Conservation (phyloP, 2,888 invertebrate species). For the Sylvicola fuscatus region DNA sequence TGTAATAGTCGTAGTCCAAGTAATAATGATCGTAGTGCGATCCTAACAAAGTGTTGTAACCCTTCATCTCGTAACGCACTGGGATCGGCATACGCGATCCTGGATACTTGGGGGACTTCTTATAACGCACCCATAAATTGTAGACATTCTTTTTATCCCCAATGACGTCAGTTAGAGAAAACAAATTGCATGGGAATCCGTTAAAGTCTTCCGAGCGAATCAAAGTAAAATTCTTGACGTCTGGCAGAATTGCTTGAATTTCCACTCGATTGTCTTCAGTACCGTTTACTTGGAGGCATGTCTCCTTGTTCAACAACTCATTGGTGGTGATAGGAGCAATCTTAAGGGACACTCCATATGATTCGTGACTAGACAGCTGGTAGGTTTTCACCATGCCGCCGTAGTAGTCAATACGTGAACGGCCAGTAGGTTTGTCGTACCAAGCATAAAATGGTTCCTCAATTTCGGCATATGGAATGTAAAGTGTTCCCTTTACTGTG, state of each 20-base stretch:
- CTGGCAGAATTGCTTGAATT: constrained; percentile 65
- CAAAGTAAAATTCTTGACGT: constrained; percentile 50
- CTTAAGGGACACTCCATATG: constrained; percentile 56
- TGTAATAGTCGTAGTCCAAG: constrained; percentile 51
- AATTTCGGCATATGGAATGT: constrained; percentile 86
- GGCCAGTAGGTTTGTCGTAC: constrained; percentile 52
- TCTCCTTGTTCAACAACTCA: constrained; percentile 40
- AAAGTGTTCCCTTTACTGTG: constrained; percentile 54
- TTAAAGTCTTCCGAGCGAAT: constrained; percentile 46
- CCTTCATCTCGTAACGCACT: constrained; percentile 80
- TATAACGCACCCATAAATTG: constrained; percentile 66
- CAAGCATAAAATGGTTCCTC: constrained; percentile 80
- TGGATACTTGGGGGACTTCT: constrained; percentile 32
- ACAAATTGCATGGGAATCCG: constrained; percentile 55
- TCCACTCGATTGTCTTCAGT: constrained; percentile 33
- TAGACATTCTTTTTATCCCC: constrained; percentile 76
- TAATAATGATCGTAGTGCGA: constrained; percentile 94
- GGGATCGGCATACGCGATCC: constrained; percentile 38
- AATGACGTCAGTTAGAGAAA: constrained; percentile 43
- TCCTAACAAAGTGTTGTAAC: constrained; percentile 77
- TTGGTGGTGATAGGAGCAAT: constrained; percentile 64
- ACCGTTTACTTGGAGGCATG: constrained; percentile 74
- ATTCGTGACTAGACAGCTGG: constrained; percentile 40
- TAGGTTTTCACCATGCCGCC: constrained; percentile 88
- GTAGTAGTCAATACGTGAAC: constrained; percentile 86